Conservation (phyloP, 2,888 invertebrate species). For the Acronicta leporina region DNA sequence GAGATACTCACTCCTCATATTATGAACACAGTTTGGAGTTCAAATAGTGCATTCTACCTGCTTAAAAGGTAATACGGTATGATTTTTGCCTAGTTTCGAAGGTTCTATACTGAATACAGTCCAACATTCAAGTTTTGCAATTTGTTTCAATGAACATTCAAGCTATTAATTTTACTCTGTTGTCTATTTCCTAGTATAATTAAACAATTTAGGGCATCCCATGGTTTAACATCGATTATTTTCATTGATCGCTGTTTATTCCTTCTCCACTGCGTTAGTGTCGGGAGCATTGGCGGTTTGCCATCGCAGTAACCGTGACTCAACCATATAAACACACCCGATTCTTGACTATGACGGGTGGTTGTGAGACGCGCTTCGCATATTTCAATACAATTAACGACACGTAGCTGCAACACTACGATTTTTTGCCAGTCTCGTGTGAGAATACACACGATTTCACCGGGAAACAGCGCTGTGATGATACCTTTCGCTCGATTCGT, state of each 20-base stretch:
- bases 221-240: slow-evolving; percentile 62
- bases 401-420: slow-evolving; percentile 66
- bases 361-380: slow-evolving; percentile 68
- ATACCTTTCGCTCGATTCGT: slow-evolving; percentile 86
- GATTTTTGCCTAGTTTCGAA: neutral
- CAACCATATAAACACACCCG: slow-evolving; percentile 68
- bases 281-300: slow-evolving; percentile 76
- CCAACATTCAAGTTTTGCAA: slow-evolving; percentile 4
- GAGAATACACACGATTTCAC: slow-evolving; percentile 84
- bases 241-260: slow-evolving; percentile 62
- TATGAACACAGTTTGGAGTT: too few relatives aligned
- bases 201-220: slow-evolving; percentile 49
- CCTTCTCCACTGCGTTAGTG: slow-evolving; percentile 50
- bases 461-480: slow-evolving; percentile 78
- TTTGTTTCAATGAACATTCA: slow-evolving; percentile 2
- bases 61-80: neutral
- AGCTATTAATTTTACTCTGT: slow-evolving; percentile 18
- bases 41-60: too few relatives aligned
- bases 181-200: slow-evolving; percentile 32
- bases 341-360: slow-evolving; percentile 63
- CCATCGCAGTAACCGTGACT: slow-evolving; percentile 75
- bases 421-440: slow-evolving; percentile 80
- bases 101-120: neutral
- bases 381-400: slow-evolving; percentile 81
- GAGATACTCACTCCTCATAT: slow-evolving; percentile 57